Conservation (phyloP, 2,888 invertebrate species). For the Melikaiella ostensackeni region DNA sequence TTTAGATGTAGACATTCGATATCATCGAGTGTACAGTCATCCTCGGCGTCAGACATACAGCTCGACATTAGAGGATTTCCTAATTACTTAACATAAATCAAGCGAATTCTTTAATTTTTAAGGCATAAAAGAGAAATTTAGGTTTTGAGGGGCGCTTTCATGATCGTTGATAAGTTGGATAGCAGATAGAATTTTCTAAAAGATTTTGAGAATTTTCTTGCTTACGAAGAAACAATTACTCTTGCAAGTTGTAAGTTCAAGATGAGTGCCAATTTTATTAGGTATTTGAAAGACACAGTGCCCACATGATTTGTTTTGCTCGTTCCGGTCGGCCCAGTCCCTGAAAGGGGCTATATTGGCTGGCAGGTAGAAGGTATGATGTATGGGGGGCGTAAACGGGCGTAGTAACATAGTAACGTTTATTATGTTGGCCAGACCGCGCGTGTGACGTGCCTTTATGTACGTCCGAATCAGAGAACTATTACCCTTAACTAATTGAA, state of each 20-base stretch:
- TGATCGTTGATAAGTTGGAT: too few species aligned
- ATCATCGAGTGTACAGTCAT: too few species aligned
- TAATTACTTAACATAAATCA: background rate
- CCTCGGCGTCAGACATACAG: too few species aligned
- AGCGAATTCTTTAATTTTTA: too few species aligned
- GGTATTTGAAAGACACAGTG: slow-evolving; percentile 38
- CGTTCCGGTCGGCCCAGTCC: slow-evolving; percentile 43
- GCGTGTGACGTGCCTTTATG: slow-evolving; percentile 54
- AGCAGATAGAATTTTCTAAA: too few species aligned
- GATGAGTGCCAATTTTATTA: slow-evolving; percentile 32
- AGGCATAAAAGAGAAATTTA: too few species aligned
- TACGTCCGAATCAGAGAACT: slow-evolving; percentile 46
- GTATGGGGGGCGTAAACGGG: slow-evolving; percentile 71
- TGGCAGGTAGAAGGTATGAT: slow-evolving; percentile 65
- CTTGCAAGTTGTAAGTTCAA: slow-evolving; percentile 9
- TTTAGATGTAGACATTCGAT: too few species aligned
- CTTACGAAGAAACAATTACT: slow-evolving; percentile 27
- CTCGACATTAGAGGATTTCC: background rate
- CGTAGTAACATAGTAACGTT: slow-evolving; percentile 72
- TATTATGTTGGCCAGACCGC: slow-evolving; percentile 67
- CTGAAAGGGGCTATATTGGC: slow-evolving; percentile 53
- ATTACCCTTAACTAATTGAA: slow-evolving; percentile 24
- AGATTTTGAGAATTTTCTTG: background rate
- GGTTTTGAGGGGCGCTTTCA: too few species aligned
- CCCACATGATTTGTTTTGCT: slow-evolving; percentile 37